Base-by-base conservation (phyloP, 2,113 vertebrate genomes). In the Xenopus laevis region DNA sequence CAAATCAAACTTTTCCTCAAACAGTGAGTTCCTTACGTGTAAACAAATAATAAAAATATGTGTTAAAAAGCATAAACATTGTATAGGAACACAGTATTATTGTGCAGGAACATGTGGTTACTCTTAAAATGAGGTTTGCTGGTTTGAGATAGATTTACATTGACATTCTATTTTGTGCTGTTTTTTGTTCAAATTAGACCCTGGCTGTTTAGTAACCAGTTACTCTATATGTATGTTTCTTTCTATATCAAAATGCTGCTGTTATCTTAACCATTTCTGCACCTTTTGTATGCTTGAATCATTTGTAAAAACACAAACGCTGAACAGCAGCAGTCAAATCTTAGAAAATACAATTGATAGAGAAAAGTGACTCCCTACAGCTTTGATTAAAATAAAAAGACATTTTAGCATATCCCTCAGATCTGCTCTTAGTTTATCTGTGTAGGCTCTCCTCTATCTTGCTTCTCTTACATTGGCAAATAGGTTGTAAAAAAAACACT, bases 401-500 rank as follows among this genome's bases (percentile, higher is more conserved):
- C 69, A 77, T 53, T 82, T 21, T 68, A 46, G 0, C 17, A 67
- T 77, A 45, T 60, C 6, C 46, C 52, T 66, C 69, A 80, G 68
- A 72, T 85, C 65, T 74, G 71, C 73, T 79, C 83, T 72, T 40
- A 79, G 71, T 84, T 77, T 87, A 84, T 86, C 80, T 83, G 65
- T 79, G 23, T 74, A 72, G 80, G 4, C 79, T 69, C 40, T 45
- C 33, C 65, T 79, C 61, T 81, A 78, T 83, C 81, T 84, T 79
- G 83, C 16, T 79, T 82, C 78, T 72, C 80, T 71, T 81, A 83
- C 80, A 79, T 82, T 79, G 82, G 82, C 83, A 86, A 82, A 87
- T 83, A 84, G 85, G 85, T 85, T 80, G 84, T 57, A 62, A 75
- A 84, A 86, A 88, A 87, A 82, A 81, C 75, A 83, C 79, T 83